phyloP scores from a whole-genome alignment of 2,797 vertebrate species.

The Tadarida brasiliensis region DNA sequence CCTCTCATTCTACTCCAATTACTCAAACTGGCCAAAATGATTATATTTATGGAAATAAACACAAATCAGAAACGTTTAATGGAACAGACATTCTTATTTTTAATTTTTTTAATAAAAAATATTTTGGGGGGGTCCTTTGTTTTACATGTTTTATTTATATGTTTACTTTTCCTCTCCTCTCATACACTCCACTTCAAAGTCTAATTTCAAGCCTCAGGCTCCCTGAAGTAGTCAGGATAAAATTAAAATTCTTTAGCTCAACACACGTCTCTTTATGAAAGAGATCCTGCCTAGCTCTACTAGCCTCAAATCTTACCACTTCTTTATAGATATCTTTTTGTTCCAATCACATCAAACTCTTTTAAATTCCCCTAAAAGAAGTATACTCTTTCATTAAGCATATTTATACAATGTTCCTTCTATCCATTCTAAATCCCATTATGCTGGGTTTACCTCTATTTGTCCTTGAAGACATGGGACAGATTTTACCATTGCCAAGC shows the following conservation, averaged over 20 bases:
- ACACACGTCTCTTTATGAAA: background rate
- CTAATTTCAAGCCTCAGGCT: background rate
- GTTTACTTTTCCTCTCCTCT: background rate
- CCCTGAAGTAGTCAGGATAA: background rate
- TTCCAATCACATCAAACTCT: conserved; percentile 23
- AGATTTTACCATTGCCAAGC: background rate
- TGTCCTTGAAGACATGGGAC: background rate
- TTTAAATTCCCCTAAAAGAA: background rate
- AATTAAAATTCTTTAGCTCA: conserved; percentile 30
- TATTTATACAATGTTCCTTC: background rate
- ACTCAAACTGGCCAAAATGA: conserved; percentile 3
- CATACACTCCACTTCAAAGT: background rate
- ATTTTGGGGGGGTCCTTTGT: background rate
- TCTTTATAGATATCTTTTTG: background rate
- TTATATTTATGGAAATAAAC: conserved; percentile 60
- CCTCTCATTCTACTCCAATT: conserved; percentile 21
- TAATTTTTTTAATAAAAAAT: conserved; percentile 44
- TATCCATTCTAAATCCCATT: background rate
- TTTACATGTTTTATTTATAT: background rate
- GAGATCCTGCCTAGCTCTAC: background rate
- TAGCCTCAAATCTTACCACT: conserved; percentile 48
- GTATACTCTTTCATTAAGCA: background rate
- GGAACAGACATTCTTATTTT: background rate
- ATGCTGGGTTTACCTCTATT: background rate
- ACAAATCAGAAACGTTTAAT: conserved; percentile 14